Evolutionary conservation across 2,113 vertebrate genomes (phyloP).

Genomic region (Oenanthe melanoleuca): DNA sequence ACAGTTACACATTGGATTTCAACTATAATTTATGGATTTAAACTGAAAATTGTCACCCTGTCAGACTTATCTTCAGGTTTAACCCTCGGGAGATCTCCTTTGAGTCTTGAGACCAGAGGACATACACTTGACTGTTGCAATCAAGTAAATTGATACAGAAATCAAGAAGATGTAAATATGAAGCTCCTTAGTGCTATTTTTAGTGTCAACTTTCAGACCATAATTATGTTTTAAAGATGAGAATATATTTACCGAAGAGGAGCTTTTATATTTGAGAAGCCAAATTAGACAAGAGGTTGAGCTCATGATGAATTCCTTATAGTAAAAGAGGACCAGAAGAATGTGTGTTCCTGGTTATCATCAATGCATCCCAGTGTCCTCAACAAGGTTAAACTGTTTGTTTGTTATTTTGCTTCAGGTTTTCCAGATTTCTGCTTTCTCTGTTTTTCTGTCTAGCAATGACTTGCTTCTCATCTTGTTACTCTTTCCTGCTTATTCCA

Average conservation of each 20-base stretch:
- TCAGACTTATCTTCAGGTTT: not conserved
- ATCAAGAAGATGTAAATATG: not conserved
- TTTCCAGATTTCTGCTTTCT: not conserved
- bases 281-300: not conserved
- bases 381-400: not conserved
- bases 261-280: conserved; percentile 12
- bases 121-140: not conserved
- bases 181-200: conserved; percentile 34
- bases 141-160: conserved; percentile 58
- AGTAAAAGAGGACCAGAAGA: not conserved
- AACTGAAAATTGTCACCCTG: not conserved
- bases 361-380: not conserved
- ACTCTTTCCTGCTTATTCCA: not conserved
- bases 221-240: conserved; percentile 22
- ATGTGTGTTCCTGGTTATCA: not conserved
- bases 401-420: not conserved
- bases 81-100: not conserved
- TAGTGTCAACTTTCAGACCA: conserved; percentile 1
- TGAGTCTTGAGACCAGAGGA: not conserved
- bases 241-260: not conserved
- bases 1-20: not conserved
- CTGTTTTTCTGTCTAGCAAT: not conserved
- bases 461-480: not conserved
- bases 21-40: not conserved
- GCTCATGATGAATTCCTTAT: not conserved